Base-by-base conservation (phyloP, 2,888 invertebrate species). In the Dioctria linearis region DNA sequence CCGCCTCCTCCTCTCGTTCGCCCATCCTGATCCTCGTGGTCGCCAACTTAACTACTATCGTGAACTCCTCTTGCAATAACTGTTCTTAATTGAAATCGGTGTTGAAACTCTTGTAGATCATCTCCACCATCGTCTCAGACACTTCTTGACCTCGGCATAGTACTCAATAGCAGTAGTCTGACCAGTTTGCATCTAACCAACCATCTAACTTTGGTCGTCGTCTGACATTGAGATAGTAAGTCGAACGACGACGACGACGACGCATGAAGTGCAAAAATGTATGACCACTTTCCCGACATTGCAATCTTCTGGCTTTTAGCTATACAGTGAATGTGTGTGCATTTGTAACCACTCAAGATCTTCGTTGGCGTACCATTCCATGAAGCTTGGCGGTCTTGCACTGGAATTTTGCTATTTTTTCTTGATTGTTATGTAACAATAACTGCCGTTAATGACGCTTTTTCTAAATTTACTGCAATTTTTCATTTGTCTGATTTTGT, bases 1-100 rank as follows among this genome's bases (percentile, higher is more conserved):
- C 5, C 37, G 13, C 61, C 8, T 13, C 3, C 25, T 5, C 39
- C 8, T n/a, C n/a, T n/a, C 37, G n/a, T 54, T 11, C 46, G 6
- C 49, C 67, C 67, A 1, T 37, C 69, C 25, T 3, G 25, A 39
- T 5, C 42, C 66, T 66, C 6, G 3, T 51, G 5, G 46, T 69
- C 51, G 11, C 61, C 25, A 13, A 37, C 66, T 5, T 8, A 9
- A 5, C 5, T 54, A 54, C 54, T 54, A 54, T 54, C 9, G 54
- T 54, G 11, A 11, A 54, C 54, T 54, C 54, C 11, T 6, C n/a
- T 54, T 11, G 67, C 79, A 59, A 79, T 79, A 79, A 79, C 79
- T 79, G 79, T 79, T 69, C 66, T 79, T 79, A 79, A 79, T 79
- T 79, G 79, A 79, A 79, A 79, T 79, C 79, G 67, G 79, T 59